Conservation (phyloP, 2,113 vertebrate genomes). For the Leptobrachium ailaonicum region DNA sequence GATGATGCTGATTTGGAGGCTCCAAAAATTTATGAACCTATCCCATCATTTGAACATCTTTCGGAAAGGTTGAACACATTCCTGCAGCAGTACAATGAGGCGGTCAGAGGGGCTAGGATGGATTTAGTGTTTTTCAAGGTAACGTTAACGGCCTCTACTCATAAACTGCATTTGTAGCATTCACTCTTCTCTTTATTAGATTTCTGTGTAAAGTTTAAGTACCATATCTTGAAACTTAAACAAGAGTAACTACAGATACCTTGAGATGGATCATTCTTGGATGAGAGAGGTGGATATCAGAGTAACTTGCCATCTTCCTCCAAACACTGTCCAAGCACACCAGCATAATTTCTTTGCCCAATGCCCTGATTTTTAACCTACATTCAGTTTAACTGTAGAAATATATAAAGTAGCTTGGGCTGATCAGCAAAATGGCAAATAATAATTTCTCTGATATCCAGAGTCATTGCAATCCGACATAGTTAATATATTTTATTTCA, state of each 20-base stretch:
- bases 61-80: constrained; percentile 67
- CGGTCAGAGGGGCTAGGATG: constrained; percentile 72
- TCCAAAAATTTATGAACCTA: constrained; percentile 78
- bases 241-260: too few relatives aligned
- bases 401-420: neutral
- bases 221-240: too few relatives aligned
- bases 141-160: neutral
- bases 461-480: neutral
- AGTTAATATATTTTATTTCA: neutral
- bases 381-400: neutral
- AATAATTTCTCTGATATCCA: neutral
- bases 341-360: too few relatives aligned
- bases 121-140: constrained; percentile 85
- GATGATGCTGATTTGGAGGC: constrained; percentile 71
- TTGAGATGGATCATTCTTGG: too few relatives aligned
- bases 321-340: too few relatives aligned
- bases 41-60: constrained; percentile 70
- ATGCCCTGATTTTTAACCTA: neutral
- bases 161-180: too few relatives aligned
- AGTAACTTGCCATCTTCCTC: too few relatives aligned
- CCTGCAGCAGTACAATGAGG: constrained; percentile 78
- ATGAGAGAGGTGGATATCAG: too few relatives aligned
- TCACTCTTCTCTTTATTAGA: too few relatives aligned
- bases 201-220: too few relatives aligned
- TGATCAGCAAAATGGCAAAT: neutral